Percentiles rank a stretch among this genome's conserved stretches.
Evolutionary conservation across 1,140 invertebrate species (phyloP).

Genomic region (Drosophila varians): DNA sequence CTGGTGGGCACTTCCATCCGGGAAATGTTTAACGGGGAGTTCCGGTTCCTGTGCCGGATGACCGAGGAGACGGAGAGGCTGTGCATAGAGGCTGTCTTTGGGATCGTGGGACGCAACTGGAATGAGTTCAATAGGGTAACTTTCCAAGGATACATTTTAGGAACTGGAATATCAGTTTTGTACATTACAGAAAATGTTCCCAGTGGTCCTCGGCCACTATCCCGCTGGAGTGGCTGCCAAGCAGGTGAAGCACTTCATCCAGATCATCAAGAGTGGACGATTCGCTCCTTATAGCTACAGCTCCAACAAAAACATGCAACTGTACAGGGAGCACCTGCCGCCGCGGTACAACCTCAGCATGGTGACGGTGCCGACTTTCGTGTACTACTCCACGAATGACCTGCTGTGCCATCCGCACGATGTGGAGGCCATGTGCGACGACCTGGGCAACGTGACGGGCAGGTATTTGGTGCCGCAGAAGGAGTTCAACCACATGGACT

Average conservation of each 20-base stretch:
- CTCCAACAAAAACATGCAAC: constrained; percentile 82
- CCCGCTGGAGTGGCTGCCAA: constrained; percentile 84
- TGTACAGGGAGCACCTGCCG: constrained; percentile 84
- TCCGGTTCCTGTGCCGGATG: constrained; percentile 79
- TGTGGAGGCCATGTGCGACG: constrained; percentile 85
- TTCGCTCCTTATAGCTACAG: constrained; percentile 82
- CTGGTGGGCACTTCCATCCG: constrained; percentile 77
- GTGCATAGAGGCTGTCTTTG: constrained; percentile 79
- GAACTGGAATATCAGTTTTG: too few species aligned
- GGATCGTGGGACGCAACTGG: constrained; percentile 79
- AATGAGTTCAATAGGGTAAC: constrained; percentile 76
- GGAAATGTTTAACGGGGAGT: constrained; percentile 81
- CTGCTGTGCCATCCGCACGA: constrained; percentile 86
- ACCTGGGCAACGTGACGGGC: constrained; percentile 85
- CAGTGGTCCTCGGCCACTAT: constrained; percentile 89
- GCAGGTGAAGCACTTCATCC: constrained; percentile 81
- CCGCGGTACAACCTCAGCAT: constrained; percentile 86
- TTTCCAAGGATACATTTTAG: too few species aligned
- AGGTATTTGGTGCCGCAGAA: constrained; percentile 85
- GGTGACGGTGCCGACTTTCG: constrained; percentile 87
- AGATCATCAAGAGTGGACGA: constrained; percentile 71
- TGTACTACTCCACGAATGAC: constrained; percentile 87
- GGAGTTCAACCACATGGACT: constrained; percentile 88
- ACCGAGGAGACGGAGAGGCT: constrained; percentile 77
- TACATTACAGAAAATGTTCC: constrained; percentile 86